Percentiles rank a stretch among this genome's conserved stretches.
Evolutionary conservation across 2,113 vertebrate genomes (phyloP).

Genomic region (Gadus macrocephalus): DNA sequence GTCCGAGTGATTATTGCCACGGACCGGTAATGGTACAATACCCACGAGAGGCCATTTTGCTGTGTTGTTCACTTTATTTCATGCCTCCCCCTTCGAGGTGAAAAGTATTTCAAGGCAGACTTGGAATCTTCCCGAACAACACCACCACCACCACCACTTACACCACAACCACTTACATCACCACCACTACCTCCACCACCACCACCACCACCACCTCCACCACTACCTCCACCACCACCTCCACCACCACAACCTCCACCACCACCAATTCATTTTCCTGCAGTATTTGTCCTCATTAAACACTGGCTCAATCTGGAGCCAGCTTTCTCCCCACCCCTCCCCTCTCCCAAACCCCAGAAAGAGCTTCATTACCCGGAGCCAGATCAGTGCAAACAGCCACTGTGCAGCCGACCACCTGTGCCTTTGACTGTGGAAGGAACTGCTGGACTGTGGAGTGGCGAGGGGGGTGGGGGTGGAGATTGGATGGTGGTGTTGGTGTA

Average conservation of each 20-base stretch:
- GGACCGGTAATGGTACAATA: background rate
- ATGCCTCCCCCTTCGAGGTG: background rate
- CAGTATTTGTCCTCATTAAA: conserved; percentile 32
- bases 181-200: background rate
- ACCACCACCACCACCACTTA: background rate
- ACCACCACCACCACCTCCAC: background rate
- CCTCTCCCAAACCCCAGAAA: conserved; percentile 33
- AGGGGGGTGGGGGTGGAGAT: background rate
- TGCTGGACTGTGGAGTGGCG: conserved; percentile 23
- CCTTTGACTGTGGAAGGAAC: conserved; percentile 50
- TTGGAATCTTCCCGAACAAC: conserved; percentile 29
- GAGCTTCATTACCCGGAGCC: conserved; percentile 61
- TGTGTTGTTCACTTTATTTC: background rate
- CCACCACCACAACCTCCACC: background rate
- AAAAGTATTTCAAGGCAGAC: conserved; percentile 26
- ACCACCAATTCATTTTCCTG: conserved; percentile 36
- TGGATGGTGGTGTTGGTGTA: too few species aligned
- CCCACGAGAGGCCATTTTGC: background rate
- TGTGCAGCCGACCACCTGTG: conserved; percentile 68
- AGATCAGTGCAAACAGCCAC: conserved; percentile 61
- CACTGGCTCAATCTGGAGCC: conserved; percentile 42
- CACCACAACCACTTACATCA: background rate
- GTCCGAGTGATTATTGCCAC: background rate
- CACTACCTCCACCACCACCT: background rate
- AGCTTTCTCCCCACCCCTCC: conserved; percentile 17